Conservation (phyloP, 2,888 invertebrate genomes). For the Lithophane socia region DNA sequence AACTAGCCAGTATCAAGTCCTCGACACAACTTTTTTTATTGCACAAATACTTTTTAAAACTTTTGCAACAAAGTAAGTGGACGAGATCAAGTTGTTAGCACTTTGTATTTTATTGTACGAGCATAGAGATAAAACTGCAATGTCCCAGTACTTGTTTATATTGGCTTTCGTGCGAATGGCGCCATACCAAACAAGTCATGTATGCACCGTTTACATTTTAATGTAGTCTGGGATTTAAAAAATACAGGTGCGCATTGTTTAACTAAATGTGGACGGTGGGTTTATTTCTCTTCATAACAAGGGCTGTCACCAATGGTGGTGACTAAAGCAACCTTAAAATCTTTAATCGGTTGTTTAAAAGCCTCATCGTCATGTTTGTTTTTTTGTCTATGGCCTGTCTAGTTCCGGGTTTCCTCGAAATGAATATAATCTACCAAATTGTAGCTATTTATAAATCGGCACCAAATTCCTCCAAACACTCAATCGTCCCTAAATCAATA, state of each 20-base stretch:
- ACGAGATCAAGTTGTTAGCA: conserved; percentile 30
- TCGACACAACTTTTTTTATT: conserved; percentile 28
- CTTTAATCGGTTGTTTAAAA: background rate
- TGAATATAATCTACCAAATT: background rate
- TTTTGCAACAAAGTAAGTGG: conserved; percentile 38
- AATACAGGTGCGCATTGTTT: conserved; percentile 41
- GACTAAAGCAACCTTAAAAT: background rate
- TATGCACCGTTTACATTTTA: conserved; percentile 54
- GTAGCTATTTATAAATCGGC: background rate
- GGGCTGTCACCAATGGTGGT: background rate
- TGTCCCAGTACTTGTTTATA: conserved; percentile 50
- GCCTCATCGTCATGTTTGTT: background rate
- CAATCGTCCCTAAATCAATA: no score
- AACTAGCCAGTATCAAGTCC: conserved; percentile 23
- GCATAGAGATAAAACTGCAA: conserved; percentile 52
- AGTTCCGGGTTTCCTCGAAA: background rate
- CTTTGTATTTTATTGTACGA: conserved; percentile 51
- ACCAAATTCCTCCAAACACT: background rate
- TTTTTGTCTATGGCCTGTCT: background rate
- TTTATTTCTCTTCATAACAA: background rate
- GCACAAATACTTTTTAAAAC: conserved; percentile 40
- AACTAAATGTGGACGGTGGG: conserved; percentile 8
- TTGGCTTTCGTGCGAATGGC: conserved; percentile 47
- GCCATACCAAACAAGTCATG: conserved; percentile 52
- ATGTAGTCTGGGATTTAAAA: conserved; percentile 27